Evolutionary conservation across 2,797 vertebrate species (phyloP).

Genomic region (Amblyopsis hoosieri): DNA sequence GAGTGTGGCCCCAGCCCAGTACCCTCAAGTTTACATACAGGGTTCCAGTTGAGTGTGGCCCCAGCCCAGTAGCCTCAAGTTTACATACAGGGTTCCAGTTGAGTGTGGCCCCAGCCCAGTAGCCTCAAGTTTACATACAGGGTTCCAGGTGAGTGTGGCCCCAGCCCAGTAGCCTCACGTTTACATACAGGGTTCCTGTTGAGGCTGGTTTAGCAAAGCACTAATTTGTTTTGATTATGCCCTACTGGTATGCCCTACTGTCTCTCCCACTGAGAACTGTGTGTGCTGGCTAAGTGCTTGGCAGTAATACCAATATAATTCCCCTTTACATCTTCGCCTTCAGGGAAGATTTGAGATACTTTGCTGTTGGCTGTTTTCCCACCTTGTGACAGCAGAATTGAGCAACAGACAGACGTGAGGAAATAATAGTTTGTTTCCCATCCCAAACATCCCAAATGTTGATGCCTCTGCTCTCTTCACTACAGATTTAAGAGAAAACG

Average conservation of each 20-base stretch:
- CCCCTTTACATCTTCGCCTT: conserved; percentile 19
- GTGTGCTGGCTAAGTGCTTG: conserved; percentile 42
- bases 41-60: not conserved
- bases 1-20: conserved; percentile 13
- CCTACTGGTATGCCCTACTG: conserved; percentile 31
- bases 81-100: conserved; percentile 36
- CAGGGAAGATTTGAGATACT: conserved; percentile 26
- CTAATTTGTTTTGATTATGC: conserved; percentile 45
- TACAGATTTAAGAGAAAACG: too few relatives aligned
- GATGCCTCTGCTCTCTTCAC: not conserved
- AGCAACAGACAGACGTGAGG: conserved; percentile 28
- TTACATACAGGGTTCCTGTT: not conserved
- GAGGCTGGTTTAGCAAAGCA: conserved; percentile 34
- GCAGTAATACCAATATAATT: conserved; percentile 29
- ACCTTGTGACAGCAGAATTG: conserved; percentile 3
- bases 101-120: conserved; percentile 10
- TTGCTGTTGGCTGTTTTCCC: conserved; percentile 39
- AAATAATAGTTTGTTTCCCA: conserved; percentile 7
- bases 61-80: conserved; percentile 6
- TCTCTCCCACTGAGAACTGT: conserved; percentile 31
- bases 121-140: not conserved
- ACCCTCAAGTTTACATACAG: not conserved
- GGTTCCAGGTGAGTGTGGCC: not conserved
- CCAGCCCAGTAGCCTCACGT: not conserved
- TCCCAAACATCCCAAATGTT: conserved; percentile 4